Base-by-base conservation (phyloP, 1,140 invertebrate genomes). In the Euwallacea fornicatus region DNA sequence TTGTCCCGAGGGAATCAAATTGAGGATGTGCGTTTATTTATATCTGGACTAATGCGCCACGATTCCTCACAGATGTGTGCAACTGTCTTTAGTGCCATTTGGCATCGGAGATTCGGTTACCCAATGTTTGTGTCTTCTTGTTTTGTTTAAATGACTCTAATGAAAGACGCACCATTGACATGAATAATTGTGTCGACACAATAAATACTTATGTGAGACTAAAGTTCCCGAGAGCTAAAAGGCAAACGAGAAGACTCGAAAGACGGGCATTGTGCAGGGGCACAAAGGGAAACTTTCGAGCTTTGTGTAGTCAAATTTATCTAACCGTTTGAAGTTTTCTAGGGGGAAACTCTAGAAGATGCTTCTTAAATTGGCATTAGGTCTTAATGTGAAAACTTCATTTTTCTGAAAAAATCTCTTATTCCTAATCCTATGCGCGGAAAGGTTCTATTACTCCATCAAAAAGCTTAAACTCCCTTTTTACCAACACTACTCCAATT, bases 21-120 rank as follows among this genome's bases (percentile, higher is more conserved):
- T 33, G 21, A 33, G 21, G 21, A 33, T 33, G 21, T 33, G 46
- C 9, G 46, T 50, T 11, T 50, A 50, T 50, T 50, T 50, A 11
- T 50, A 50, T 50, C 46, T 11, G 9, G 9, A 50, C 46, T 11
- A 50, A 50, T 50, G 46, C 46, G 13, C 46, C 46, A 50, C 9
- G 6, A 50, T 11, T 50, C 13, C n/a, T 15, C 55, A 58, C 55
- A 58, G 55, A 58, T 58, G 55, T 7, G 55, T 58, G 21, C 55
- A 58, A 58, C 55, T 33, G 55, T 33, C 55, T 16, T 58, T 58
- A 58, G 55, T 58, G 21, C 55, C 55, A 58, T 58, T 58, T 58
- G 55, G 46, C 55, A 33, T 21, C 10, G 10, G 55, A 58, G n/a
- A 58, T 58, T 58, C 21, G 55, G 55, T 58, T 58, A 58, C 55